Base-by-base conservation (phyloP, 2,797 vertebrate genomes). In the Amniataba percoides region DNA sequence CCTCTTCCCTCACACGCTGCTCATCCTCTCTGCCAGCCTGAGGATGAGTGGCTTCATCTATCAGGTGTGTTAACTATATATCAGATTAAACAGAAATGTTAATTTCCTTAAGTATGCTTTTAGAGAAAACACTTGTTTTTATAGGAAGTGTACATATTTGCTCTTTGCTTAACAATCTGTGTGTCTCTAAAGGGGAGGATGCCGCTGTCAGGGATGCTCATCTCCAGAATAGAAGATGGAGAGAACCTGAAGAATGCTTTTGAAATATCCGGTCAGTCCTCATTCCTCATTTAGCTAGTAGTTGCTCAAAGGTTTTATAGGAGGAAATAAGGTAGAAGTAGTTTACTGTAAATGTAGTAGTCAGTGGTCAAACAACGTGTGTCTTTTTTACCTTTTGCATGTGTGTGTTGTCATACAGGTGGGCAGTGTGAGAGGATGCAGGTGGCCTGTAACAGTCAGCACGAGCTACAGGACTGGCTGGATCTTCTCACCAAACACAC, bases 41-140 rank as follows among this genome's bases (percentile, higher is more conserved):
- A 96, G 98, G 88, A 99, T 99, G 98, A 99, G 98, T 74, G 97
- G 97, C 9, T 99, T 99, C 90, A 98, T 99, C 85, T 99, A 97
- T 89, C 97, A 99, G 97, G 98, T 98, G 2, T 2, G n/a, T 58
- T 46, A 25, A 7, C 12, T 31, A 5, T 2, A 25, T 6, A 15
- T 10, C 15, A 42, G 0, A 65, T 62, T 13, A n/a, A 49, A 27
- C 14, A 3, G 1, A 5, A 45, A 65, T 5, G 5, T 8, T 21
- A 0, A 36, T n/a, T 5, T 34, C 31, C 34, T 7, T 19, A 27
- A 31, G 5, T 27, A 19, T 31, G 16, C 60, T n/a, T 19, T 9
- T 5, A 49, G 6, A 31, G 18, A 70, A 56, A 46, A 40, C 39
- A 42, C 16, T 21, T 27, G 2, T 10, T 1, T 10, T 40, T 21